These are phyloP conservation scores for Barypeithes pellucidus DNA, from an alignment of 2,888 invertebrate species.

Conservation along the genomic window DNA sequence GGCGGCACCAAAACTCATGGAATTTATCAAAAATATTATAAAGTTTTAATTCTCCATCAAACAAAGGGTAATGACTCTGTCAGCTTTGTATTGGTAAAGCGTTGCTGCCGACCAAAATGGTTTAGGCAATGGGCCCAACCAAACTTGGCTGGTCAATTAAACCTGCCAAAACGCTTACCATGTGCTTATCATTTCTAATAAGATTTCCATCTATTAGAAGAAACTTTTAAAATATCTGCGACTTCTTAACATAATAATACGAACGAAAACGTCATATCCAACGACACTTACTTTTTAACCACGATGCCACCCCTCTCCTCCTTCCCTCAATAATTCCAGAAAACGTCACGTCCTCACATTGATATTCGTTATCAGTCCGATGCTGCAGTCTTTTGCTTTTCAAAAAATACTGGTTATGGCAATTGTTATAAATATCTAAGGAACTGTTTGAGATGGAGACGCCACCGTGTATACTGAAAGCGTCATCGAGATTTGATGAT, in stretches of 20 bases:
- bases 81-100: not conserved
- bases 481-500: not conserved
- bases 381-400: slow-evolving; percentile 42
- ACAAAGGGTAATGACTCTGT: slow-evolving; percentile 9
- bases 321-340: slow-evolving; percentile 11
- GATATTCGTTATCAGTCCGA: slow-evolving; percentile 43
- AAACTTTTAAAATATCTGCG: too few species aligned
- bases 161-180: not conserved
- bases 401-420: slow-evolving; percentile 53
- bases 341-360: slow-evolving; percentile 11
- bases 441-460: slow-evolving; percentile 40
- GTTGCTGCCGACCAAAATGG: not conserved
- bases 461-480: not conserved
- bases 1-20: too few species aligned
- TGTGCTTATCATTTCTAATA: not conserved
- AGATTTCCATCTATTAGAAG: too few species aligned
- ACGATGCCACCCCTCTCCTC: slow-evolving; percentile 2
- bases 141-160: not conserved
- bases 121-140: not conserved
- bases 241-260: too few species aligned
- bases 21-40: too few species aligned
- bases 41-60: not conserved
- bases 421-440: slow-evolving; percentile 38
- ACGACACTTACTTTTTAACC: slow-evolving; percentile 44
- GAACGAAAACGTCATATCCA: not conserved